Conservation (phyloP, 37 sponge, comb jelly and placozoan genomes). For the Aphrocallistes beatrix region DNA sequence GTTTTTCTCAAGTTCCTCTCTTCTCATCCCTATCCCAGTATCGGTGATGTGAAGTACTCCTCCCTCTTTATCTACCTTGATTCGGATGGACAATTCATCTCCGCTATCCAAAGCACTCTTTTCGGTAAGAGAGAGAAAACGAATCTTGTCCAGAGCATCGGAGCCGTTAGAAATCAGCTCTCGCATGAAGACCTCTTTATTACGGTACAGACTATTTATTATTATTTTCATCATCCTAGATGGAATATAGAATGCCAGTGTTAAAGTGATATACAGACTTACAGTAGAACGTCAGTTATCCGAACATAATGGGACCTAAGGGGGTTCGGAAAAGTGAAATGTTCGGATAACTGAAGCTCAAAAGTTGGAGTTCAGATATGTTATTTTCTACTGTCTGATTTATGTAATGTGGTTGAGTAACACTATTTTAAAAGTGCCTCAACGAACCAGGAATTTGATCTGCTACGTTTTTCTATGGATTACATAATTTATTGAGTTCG, state of each 20-base stretch:
- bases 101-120: slow-evolving; percentile 57
- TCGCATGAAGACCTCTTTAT: slow-evolving; percentile 96
- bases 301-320: too few species aligned
- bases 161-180: slow-evolving; percentile 97
- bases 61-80: slow-evolving; percentile 83
- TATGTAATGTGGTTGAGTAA: too few species aligned
- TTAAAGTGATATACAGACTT: too few species aligned
- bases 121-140: slow-evolving; percentile 91
- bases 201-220: slow-evolving; percentile 96
- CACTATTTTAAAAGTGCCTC: too few species aligned
- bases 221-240: slow-evolving; percentile 95
- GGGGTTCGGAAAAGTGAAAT: too few species aligned
- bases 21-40: slow-evolving; percentile 97
- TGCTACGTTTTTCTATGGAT: too few species aligned
- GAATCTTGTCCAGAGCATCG: slow-evolving; percentile 95
- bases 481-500: too few species aligned
- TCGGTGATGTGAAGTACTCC: slow-evolving; percentile 84
- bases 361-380: too few species aligned
- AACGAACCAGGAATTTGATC: too few species aligned
- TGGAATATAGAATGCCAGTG: not conserved
- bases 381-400: too few species aligned
- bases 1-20: slow-evolving; percentile 67
- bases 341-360: too few species aligned
- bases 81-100: slow-evolving; percentile 78
- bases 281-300: too few species aligned